These are phyloP conservation scores for Porphyrio hochstetteri DNA, from an alignment of 2,113 vertebrate species.

Conservation along the genomic window DNA sequence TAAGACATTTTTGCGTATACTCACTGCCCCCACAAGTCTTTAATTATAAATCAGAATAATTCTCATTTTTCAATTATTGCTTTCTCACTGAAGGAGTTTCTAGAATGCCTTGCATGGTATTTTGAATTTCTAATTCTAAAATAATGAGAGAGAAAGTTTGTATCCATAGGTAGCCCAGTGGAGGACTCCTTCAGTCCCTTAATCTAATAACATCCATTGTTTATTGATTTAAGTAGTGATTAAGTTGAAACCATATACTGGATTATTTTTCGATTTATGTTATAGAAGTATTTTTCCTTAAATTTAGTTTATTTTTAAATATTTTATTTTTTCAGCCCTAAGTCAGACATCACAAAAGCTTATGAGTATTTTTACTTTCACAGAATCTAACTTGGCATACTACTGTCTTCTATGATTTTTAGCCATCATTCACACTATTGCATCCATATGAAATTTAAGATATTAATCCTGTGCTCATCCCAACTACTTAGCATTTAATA, in stretches of 20 bases:
- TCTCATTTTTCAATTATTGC: not conserved
- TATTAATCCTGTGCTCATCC: not conserved
- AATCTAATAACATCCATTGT: not conserved
- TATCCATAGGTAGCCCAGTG: not conserved
- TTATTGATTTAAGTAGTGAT: not conserved
- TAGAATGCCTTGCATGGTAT: not conserved
- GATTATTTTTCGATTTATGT: not conserved
- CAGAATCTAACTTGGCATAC: not conserved
- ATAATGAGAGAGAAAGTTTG: not conserved
- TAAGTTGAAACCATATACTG: not conserved
- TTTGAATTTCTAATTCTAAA: not conserved
- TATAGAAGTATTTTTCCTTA: not conserved
- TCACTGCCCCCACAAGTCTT: not conserved
- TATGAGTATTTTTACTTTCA: not conserved
- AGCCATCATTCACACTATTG: not conserved
- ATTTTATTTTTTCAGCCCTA: not conserved
- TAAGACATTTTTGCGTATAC: not conserved
- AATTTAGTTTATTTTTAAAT: not conserved
- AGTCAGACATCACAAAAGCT: not conserved
- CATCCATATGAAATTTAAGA: not conserved
- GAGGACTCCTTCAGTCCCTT: not conserved
- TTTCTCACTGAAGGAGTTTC: not conserved
- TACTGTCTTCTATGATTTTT: not conserved
- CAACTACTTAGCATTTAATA: not conserved
- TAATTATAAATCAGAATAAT: not conserved